These are phyloP conservation scores for Zingel zingel DNA, from an alignment of 2,113 vertebrate genomes.

Conservation along the genomic window DNA sequence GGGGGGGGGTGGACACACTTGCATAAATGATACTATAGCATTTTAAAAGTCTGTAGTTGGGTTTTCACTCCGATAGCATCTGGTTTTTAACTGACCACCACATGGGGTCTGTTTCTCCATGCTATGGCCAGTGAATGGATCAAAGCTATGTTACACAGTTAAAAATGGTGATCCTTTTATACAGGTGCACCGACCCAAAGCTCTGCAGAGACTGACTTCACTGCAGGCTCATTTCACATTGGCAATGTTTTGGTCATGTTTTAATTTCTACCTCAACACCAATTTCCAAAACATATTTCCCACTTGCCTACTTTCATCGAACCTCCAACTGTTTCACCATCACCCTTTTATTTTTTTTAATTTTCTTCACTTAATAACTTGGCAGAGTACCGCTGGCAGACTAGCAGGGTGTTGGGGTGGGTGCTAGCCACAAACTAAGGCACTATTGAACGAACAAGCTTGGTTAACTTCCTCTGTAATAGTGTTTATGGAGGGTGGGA, in stretches of 20 bases:
- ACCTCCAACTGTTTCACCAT: not conserved
- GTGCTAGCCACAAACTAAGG: too few relatives aligned
- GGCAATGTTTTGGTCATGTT: not conserved
- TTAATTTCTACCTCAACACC: not conserved
- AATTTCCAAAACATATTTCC: not conserved
- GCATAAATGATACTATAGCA: too few relatives aligned
- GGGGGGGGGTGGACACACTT: not conserved
- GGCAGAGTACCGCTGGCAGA: not conserved
- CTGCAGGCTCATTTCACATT: not conserved
- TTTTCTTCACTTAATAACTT: not conserved
- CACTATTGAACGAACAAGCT: too few relatives aligned
- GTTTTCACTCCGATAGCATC: not conserved
- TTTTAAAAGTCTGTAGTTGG: not conserved
- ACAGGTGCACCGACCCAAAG: not conserved
- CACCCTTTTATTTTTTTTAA: not conserved
- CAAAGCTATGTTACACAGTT: not conserved
- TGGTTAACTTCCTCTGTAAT: not conserved
- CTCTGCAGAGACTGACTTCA: not conserved
- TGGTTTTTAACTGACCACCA: not conserved
- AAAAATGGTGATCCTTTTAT: not conserved
- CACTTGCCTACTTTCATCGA: not conserved
- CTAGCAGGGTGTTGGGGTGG: too few relatives aligned
- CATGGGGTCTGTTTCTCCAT: not conserved
- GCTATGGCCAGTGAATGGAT: not conserved
- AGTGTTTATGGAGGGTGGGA: not conserved